Evolutionary conservation across 2,113 vertebrate species (phyloP).

Genomic region (Centropristis striata): DNA sequence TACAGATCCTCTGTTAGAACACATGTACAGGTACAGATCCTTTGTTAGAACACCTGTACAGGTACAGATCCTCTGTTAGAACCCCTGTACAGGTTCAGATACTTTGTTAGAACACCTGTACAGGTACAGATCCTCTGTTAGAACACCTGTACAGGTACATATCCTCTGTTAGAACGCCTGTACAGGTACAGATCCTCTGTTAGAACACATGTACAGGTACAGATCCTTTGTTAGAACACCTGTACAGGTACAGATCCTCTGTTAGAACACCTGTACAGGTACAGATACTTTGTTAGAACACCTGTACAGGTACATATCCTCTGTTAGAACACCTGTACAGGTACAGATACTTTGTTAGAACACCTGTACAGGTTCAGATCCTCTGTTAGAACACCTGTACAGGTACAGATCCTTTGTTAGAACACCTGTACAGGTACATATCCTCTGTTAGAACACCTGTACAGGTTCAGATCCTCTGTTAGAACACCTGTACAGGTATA

Average conservation of each 20-base stretch:
- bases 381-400: not conserved
- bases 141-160: not conserved
- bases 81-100: not conserved
- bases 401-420: not conserved
- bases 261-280: not conserved
- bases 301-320: too few species aligned
- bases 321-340: not conserved
- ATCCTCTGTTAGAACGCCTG: not conserved
- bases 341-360: not conserved
- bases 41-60: too few species aligned
- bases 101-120: too few species aligned
- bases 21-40: not conserved
- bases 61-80: not conserved
- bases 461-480: too few species aligned
- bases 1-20: too few species aligned
- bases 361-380: not conserved
- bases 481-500: too few species aligned
- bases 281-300: too few species aligned
- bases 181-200: too few species aligned
- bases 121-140: not conserved
- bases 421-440: not conserved
- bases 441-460: not conserved
- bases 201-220: not conserved
- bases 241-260: not conserved
- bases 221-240: too few species aligned